These are phyloP conservation scores for Chaetodon trifascialis DNA, from an alignment of 2,113 vertebrate genomes.

Conservation along the genomic window DNA sequence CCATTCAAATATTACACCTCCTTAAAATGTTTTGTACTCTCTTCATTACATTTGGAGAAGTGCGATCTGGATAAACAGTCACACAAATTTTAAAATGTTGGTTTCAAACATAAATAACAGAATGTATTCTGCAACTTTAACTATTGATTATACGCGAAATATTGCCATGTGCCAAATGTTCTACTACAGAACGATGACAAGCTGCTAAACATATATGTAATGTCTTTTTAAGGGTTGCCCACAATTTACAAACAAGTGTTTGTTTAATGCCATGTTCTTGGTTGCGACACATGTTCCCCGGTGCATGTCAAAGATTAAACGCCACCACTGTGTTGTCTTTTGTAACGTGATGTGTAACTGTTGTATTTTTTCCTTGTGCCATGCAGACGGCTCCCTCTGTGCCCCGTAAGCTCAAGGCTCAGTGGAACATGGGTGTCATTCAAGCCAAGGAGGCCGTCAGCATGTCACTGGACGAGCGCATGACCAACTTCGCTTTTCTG, in stretches of 20 bases:
- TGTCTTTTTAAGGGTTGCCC: too few species aligned
- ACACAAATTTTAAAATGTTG: too few species aligned
- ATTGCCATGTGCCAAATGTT: not conserved
- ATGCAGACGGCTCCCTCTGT: slow-evolving; percentile 86
- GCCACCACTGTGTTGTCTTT: not conserved
- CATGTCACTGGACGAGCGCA: slow-evolving; percentile 88
- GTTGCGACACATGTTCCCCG: too few species aligned
- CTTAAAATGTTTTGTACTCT: slow-evolving; percentile 7
- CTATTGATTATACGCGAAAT: not conserved
- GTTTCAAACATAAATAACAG: not conserved
- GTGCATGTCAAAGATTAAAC: too few species aligned
- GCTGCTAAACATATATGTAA: too few species aligned
- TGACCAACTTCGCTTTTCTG: slow-evolving; percentile 90
- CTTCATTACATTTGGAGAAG: not conserved
- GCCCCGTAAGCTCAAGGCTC: slow-evolving; percentile 89
- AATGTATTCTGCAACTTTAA: not conserved
- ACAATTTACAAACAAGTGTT: too few species aligned
- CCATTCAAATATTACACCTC: not conserved
- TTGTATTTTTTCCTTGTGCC: not conserved
- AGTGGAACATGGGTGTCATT: slow-evolving; percentile 93
- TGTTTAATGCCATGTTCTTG: too few species aligned
- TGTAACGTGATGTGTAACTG: not conserved
- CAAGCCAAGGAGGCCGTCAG: slow-evolving; percentile 90
- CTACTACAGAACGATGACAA: too few species aligned
- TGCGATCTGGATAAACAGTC: not conserved